Evolutionary conservation across 2,888 invertebrate genomes (phyloP), one percentile per base, ranked within the genome.

Genomic region (Keiferia lycopersicella): DNA sequence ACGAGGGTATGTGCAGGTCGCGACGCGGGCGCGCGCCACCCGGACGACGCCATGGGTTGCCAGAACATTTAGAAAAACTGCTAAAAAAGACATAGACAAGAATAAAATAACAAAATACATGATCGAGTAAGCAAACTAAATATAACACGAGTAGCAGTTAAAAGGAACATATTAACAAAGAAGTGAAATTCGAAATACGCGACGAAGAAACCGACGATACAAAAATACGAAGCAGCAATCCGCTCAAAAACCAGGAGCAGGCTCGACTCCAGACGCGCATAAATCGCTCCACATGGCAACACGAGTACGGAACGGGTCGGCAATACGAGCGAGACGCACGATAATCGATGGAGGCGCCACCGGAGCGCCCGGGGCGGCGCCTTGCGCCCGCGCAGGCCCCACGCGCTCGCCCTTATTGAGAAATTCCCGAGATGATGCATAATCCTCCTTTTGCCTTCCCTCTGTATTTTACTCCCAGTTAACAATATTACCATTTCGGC

Each of bases 401-500:
- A 88, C 88, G 84, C 87, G 87, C 84, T 74, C 84, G 68, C 78
- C 82, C 86, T 88, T 89, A 90, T 91, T 90, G 91, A 91, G 90
- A 91, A 91, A 91, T 91, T 88, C 91, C 78, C 87, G 77, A 88
- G 86, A 87, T 84, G 87, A 86, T 85, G 88, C 86, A 88, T 86
- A 88, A 84, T 88, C 84, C 83, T 84, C 82, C 79, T 88, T 88
- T 88, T 87, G 83, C 83, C 86, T 85, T 84, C 83, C 81, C 78
- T 56, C 81, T 82, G 84, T 80, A 85, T 86, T 86, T 86, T 83
- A 86, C 86, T 87, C 84, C 87, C 84, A 86, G 89, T 91, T 91
- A 91, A 91, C 89, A 86, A 86, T 86, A 91, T 90, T 89, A 89
- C 87, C 82, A 85, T 89, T 89, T 86, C 83, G 83, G 87, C 85